Evolutionary conservation across 2,888 invertebrate genomes (phyloP).

Genomic region (Koerneria pararmatus): DNA sequence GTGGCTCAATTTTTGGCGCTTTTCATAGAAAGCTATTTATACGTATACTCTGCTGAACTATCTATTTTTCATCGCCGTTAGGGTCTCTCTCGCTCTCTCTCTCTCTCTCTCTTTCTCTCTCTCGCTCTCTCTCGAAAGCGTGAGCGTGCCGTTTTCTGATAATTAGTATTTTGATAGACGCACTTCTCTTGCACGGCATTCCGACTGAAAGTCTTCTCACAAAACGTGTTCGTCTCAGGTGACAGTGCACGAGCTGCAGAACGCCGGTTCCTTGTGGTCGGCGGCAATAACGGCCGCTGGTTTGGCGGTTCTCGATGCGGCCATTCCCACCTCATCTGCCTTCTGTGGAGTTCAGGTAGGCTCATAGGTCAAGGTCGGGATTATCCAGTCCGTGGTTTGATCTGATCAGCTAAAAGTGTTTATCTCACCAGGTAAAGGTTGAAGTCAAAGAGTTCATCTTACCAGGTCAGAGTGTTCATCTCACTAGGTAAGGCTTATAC

Average conservation of each 20-base stretch:
- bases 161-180: background rate
- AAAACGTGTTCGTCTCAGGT: constrained; percentile 22
- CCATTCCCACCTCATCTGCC: constrained; percentile 25
- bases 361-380: background rate
- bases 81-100: no score
- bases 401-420: background rate
- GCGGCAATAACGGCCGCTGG: constrained; percentile 35
- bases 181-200: background rate
- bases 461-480: no score
- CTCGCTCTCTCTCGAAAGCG: no score
- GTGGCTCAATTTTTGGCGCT: background rate
- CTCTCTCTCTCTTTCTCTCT: no score
- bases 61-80: no score
- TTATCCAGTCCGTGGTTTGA: background rate
- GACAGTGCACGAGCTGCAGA: constrained; percentile 39
- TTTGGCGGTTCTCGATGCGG: constrained; percentile 15
- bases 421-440: no score
- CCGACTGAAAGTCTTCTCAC: background rate
- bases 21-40: no score
- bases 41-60: no score
- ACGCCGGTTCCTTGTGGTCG: constrained; percentile 36
- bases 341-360: constrained; percentile 37
- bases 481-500: no score
- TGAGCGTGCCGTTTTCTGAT: no score
- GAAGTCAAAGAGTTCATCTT: no score